Evolutionary conservation across 2,113 vertebrate genomes (phyloP).

Genomic region (Megaceryle torquata): DNA sequence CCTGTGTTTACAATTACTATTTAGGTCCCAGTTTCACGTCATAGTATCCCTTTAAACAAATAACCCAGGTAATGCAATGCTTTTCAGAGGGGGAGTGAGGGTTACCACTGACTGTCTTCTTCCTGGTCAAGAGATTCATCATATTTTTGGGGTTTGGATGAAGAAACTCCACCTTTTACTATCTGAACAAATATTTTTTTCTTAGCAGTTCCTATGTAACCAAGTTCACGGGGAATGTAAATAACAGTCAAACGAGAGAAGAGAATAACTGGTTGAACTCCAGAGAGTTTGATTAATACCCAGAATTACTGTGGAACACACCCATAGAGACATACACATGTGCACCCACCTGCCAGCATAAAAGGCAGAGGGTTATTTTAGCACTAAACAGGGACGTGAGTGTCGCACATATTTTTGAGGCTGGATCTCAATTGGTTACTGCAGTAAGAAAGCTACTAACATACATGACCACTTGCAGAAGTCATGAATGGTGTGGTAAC

Average conservation of each 20-base stretch:
- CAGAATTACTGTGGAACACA: neutral
- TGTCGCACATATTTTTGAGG: neutral
- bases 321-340: neutral
- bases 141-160: neutral
- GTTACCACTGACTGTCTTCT: conserved; percentile 17
- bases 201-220: neutral
- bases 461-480: neutral
- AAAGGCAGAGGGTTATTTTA: neutral
- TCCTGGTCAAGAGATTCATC: conserved; percentile 10
- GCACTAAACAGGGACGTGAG: neutral
- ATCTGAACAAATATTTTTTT: conserved; percentile 44
- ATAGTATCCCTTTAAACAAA: neutral
- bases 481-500: neutral
- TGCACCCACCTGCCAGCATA: neutral
- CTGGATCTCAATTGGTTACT: neutral
- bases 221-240: neutral
- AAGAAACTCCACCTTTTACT: neutral
- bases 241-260: neutral
- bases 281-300: neutral
- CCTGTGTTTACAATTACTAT: neutral
- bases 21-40: neutral
- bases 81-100: neutral
- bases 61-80: neutral
- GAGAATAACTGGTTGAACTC: neutral
- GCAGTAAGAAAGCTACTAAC: neutral